Conservation (phyloP, 2,113 vertebrate species). For the Globicephala melas region DNA sequence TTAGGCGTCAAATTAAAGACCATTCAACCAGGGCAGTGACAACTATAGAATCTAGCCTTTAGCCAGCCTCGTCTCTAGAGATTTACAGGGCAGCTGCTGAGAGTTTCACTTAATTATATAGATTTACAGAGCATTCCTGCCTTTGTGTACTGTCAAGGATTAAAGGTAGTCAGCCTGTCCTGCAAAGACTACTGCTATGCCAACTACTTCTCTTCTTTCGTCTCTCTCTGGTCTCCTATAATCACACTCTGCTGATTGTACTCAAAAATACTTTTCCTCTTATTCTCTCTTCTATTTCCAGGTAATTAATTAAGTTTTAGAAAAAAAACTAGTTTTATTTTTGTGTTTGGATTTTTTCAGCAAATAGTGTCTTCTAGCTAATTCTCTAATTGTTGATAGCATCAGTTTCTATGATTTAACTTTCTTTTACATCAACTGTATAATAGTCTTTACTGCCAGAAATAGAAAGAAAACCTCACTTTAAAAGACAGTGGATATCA, state of each 20-base stretch:
- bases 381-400: background rate
- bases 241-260: slow-evolving; percentile 57
- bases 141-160: background rate
- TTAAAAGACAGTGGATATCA: background rate
- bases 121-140: slow-evolving; percentile 39
- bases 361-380: background rate
- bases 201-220: slow-evolving; percentile 36
- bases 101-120: slow-evolving; percentile 64
- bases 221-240: slow-evolving; percentile 32
- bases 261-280: slow-evolving; percentile 14
- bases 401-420: background rate
- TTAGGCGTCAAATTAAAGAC: slow-evolving; percentile 61
- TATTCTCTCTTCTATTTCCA: background rate
- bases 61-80: slow-evolving; percentile 35
- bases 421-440: background rate
- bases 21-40: slow-evolving; percentile 28
- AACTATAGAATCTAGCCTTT: slow-evolving; percentile 15
- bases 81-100: slow-evolving; percentile 63
- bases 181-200: background rate
- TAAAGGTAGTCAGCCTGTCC: slow-evolving; percentile 44
- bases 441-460: background rate
- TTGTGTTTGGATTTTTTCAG: background rate
- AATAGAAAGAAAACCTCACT: background rate
- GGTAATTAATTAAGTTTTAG: slow-evolving; percentile 2
- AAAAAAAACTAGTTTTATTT: background rate